Evolutionary conservation across 2,797 vertebrate species (phyloP).

Genomic region (Falco cherrug): DNA sequence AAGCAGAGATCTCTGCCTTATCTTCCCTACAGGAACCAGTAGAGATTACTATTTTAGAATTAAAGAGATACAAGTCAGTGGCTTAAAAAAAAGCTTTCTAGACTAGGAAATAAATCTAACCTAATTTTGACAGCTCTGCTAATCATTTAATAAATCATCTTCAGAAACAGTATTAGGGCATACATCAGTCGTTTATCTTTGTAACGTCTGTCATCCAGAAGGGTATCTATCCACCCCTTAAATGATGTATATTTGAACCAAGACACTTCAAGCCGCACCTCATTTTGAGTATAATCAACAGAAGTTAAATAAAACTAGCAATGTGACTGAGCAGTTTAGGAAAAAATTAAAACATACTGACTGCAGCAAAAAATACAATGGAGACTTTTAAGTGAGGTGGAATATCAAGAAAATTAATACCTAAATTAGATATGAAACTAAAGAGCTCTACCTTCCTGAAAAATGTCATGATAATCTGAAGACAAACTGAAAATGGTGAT

Average conservation of each 20-base stretch:
- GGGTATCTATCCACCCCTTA: not conserved
- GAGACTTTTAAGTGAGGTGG: not conserved
- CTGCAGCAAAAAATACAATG: not conserved
- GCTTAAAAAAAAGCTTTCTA: not conserved
- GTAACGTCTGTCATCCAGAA: slow-evolving; percentile 16
- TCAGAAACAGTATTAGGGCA: not conserved
- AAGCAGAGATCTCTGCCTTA: not conserved
- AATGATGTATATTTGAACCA: not conserved
- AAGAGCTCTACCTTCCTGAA: not conserved
- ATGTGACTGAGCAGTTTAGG: not conserved
- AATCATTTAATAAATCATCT: slow-evolving; percentile 37
- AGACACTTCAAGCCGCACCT: not conserved
- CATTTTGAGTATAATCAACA: not conserved
- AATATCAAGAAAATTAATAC: not conserved
- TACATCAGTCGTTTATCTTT: slow-evolving; percentile 16
- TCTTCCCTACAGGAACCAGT: not conserved
- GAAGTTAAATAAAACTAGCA: not conserved
- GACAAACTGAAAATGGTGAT: not conserved
- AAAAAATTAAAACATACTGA: not conserved
- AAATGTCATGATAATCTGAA: not conserved
- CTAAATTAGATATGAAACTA: not conserved
- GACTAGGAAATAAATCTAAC: slow-evolving; percentile 4
- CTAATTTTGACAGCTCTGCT: slow-evolving; percentile 18
- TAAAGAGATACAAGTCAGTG: not conserved
- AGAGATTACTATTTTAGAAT: not conserved